Base-by-base conservation (phyloP, 2,888 invertebrate genomes). In the Ganaspis brasiliensis region DNA sequence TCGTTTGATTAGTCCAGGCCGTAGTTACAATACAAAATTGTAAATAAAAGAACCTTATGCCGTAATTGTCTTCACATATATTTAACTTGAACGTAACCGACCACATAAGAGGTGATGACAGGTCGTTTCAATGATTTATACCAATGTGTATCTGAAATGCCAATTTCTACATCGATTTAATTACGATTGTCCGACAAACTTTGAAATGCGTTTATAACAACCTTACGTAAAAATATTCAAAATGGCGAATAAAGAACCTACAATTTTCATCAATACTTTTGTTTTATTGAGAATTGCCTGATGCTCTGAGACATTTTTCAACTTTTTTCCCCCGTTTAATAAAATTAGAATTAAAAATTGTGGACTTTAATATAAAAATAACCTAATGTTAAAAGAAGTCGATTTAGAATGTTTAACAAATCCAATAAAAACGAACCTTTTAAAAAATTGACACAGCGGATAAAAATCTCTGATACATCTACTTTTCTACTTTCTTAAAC, bases 1-100 rank as follows among this genome's bases (percentile, higher is more conserved):
- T 40, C 63, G 19, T 63, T 40, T 21, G 63, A 63, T 63, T 63
- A 63, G 63, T 63, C 56, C 52, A n/a, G 24, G 19, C 12, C 4
- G 6, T 40, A 26, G 4, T 24, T 40, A 21, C 21, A 63, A 19
- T 63, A 37, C 10, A 21, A 21, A 61, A 61, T 61, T 61, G 16
- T 16, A 37, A 61, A 52, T 9, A 19, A 3, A 8, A 37, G 6
- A 21, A 61, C 14, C 35, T 61, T 19, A 61, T 61, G 37, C 21
- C 37, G 61, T 37, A 61, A 61, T 61, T 37, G 37, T 37, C 19
- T 61, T 12, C 19, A 61, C 5, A 61, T 35, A 37, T 21, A 61
- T 61, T 61, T 12, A 61, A 12, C 12, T 12, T 19, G 5, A 35
- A 61, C 61, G 12, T 37, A 37, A 59, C 31, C 10, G 16, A 31